Base-by-base conservation (phyloP, 2,797 vertebrate genomes). In the Hirundo rustica region DNA sequence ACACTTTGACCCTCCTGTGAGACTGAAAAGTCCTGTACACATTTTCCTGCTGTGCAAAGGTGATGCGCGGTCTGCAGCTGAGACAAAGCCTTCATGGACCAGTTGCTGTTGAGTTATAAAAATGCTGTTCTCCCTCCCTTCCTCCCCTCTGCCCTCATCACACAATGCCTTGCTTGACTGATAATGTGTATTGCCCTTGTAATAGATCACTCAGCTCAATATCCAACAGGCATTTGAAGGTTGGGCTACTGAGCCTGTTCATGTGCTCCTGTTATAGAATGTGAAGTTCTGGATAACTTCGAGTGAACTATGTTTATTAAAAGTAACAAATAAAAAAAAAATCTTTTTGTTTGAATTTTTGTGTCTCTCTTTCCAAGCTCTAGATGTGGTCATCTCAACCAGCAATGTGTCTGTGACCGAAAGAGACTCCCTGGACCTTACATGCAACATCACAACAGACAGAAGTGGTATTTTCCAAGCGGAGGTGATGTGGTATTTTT, bases 401-500 rank as follows among this genome's bases (percentile, higher is more conserved):
- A 97, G 96, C 34, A 97, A 93, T n/a, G 79, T 97, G 92, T 95
- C 98, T 78, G 97, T 98, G 94, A 96, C 95, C 0, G 98, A 98
- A 58, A 98, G 98, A 42, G 98, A 98, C 86, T 97, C 98, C 12
- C 96, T 99, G 86, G 97, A 97, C 92, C 98, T 99, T 51, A 96
- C 97, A 32, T 99, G 99, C 97, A 98, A 97, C 65, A 97, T 99
- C 53, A 96, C 97, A 4, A 98, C 98, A 5, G 98, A 98, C 88
- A 98, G 98, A 71, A 96, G 97, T 45, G 97, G 98, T 21, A 95
- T 98, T 32, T 95, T 98, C 73, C 97, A 98, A 34, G 97, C 99
- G 2, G 98, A 99, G 62, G 98, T 99, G 87, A 96, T 96, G 10
- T 99, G 99, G 99, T 98, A 98, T 94, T 97, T 98, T 29, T 97